These are phyloP conservation scores for Norana najaformis DNA, from an alignment of 2,888 invertebrate genomes.

Conservation along the genomic window DNA sequence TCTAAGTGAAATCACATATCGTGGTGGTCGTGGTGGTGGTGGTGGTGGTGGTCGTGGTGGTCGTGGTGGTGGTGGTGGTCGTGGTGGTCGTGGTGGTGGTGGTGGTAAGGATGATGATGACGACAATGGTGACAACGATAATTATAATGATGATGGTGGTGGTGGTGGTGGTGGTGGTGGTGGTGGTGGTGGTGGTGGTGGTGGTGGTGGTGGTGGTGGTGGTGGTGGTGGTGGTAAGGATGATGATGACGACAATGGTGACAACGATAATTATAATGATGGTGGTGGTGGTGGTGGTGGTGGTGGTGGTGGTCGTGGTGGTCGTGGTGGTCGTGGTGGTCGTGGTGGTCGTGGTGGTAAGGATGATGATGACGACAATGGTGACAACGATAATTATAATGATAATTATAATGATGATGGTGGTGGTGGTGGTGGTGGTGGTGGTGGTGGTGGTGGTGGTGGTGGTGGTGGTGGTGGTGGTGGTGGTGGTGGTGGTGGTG, in stretches of 20 bases:
- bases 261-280: not conserved
- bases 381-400: constrained; percentile 17
- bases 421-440: not conserved
- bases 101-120: constrained; percentile 17
- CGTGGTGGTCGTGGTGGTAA: not conserved
- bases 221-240: not conserved
- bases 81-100: not conserved
- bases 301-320: not conserved
- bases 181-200: not conserved
- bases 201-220: not conserved
- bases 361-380: too few species aligned
- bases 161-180: not conserved
- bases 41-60: not conserved
- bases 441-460: not conserved
- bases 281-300: constrained; percentile 14
- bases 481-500: constrained; percentile 20
- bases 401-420: constrained; percentile 14
- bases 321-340: not conserved
- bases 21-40: not conserved
- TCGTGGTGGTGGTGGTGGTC: not conserved
- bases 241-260: not conserved
- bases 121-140: constrained; percentile 28
- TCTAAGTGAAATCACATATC: not conserved
- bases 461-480: constrained; percentile 15
- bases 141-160: constrained; percentile 30